Conservation (phyloP, 2,113 vertebrate genomes). For the Typhlomys cinereus region DNA sequence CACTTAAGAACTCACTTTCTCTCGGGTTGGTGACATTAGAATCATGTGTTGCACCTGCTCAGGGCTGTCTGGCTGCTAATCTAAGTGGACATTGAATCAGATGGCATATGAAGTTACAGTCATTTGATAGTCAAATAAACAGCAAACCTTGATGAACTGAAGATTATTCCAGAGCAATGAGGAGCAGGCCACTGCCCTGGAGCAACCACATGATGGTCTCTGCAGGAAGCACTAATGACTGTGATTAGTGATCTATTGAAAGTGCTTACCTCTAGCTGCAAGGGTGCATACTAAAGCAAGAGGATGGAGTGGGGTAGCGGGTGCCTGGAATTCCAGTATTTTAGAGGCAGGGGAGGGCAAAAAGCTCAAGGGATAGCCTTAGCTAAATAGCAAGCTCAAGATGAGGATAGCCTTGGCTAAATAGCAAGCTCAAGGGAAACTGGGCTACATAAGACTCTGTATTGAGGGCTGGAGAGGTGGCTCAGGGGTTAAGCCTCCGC, state of each 20-base stretch:
- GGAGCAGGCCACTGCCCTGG: conserved; percentile 73
- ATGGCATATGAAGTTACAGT: conserved; percentile 79
- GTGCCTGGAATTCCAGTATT: no score
- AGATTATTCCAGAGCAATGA: conserved; percentile 77
- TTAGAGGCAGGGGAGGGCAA: background rate
- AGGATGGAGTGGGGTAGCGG: background rate
- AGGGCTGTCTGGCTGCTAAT: conserved; percentile 71
- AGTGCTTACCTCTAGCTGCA: conserved; percentile 47
- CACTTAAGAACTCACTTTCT: conserved; percentile 57
- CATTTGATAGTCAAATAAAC: conserved; percentile 84
- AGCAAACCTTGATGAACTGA: conserved; percentile 83
- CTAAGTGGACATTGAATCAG: conserved; percentile 79
- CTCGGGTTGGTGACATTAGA: conserved; percentile 28
- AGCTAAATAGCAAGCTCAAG: background rate
- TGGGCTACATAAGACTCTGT: background rate
- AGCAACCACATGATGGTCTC: conserved; percentile 48
- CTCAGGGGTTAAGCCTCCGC: no score
- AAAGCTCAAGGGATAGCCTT: background rate
- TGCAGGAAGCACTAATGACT: conserved; percentile 57
- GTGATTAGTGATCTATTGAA: conserved; percentile 74
- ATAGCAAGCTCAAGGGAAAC: background rate
- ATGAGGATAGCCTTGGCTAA: no score
- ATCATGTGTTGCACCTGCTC: conserved; percentile 45
- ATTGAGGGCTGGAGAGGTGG: no score
- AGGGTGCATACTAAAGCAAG: conserved; percentile 38